Evolutionary conservation across 2,113 vertebrate genomes (phyloP).

Genomic region (Prunella himalayana): DNA sequence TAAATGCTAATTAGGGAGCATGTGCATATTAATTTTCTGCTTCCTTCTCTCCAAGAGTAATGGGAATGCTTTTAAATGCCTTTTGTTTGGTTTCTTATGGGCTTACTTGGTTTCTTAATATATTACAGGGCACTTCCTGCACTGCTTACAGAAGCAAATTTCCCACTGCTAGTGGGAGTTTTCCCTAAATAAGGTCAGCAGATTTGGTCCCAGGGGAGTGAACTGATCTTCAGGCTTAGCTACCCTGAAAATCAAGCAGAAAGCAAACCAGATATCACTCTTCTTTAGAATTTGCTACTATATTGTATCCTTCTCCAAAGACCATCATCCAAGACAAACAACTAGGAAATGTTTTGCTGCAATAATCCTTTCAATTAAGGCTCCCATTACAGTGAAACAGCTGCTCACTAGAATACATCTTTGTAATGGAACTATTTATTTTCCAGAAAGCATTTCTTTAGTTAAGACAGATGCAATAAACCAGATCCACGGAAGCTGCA

Average conservation of each 20-base stretch:
- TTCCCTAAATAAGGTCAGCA: constrained; percentile 41
- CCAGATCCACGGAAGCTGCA: constrained; percentile 13
- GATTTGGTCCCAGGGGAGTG: constrained; percentile 1
- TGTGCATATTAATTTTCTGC: constrained; percentile 40
- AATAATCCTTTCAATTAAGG: constrained; percentile 58
- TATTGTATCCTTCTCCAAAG: neutral
- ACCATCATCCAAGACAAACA: constrained; percentile 42
- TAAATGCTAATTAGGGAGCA: constrained; percentile 34
- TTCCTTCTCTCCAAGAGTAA: neutral
- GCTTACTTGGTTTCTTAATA: constrained; percentile 47
- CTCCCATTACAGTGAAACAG: constrained; percentile 18
- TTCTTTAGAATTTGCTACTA: constrained; percentile 19
- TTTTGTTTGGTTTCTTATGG: constrained; percentile 31
- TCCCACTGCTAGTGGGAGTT: constrained; percentile 46
- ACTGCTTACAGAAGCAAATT: constrained; percentile 47
- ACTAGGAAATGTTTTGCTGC: neutral
- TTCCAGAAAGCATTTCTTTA: constrained; percentile 38
- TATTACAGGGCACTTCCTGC: constrained; percentile 55
- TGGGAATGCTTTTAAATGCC: constrained; percentile 29
- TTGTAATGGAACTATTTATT: constrained; percentile 56
- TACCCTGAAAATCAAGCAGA: neutral
- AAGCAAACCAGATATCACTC: neutral
- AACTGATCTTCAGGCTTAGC: neutral
- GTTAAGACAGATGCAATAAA: constrained; percentile 41
- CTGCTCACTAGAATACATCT: constrained; percentile 52